phyloP scores from a whole-genome alignment of 2,888 invertebrate genomes.

The Busseola fusca region DNA sequence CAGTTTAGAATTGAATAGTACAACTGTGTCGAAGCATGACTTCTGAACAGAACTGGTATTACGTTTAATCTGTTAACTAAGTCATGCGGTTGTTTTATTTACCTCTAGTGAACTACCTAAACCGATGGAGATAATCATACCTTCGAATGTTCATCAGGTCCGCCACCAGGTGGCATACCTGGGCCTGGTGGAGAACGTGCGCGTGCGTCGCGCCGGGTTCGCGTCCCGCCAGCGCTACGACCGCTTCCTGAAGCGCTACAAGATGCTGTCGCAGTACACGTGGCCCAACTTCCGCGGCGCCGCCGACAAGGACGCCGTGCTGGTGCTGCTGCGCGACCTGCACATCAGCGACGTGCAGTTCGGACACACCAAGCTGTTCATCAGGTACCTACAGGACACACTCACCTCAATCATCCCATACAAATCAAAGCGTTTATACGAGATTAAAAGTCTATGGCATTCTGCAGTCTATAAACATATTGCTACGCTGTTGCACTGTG shows the following conservation, averaged over 20 bases:
- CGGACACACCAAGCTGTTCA: slow-evolving; percentile 98
- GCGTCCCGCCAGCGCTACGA: slow-evolving; percentile 98
- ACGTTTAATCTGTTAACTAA: too few species aligned
- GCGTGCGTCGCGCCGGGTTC: slow-evolving; percentile 98
- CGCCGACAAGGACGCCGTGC: slow-evolving; percentile 94
- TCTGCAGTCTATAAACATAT: not conserved
- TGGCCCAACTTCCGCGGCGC: slow-evolving; percentile 98
- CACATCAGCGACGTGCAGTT: slow-evolving; percentile 95
- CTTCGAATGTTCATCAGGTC: slow-evolving; percentile 71
- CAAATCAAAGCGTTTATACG: too few species aligned
- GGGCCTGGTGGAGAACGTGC: slow-evolving; percentile 97
- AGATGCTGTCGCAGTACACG: slow-evolving; percentile 98
- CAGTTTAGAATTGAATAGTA: too few species aligned
- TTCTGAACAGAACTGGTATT: too few species aligned
- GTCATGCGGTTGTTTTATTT: too few species aligned
- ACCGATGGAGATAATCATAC: not conserved
- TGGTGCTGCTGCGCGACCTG: slow-evolving; percentile 94
- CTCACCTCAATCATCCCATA: not conserved
- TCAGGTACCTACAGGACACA: slow-evolving; percentile 88
- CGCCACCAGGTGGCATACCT: slow-evolving; percentile 94
- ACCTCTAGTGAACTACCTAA: too few species aligned
- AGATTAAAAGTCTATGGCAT: not conserved
- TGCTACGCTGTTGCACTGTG: not conserved
- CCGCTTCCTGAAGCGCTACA: slow-evolving; percentile 97
- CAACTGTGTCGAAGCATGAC: too few species aligned